Evolutionary conservation across 1,140 invertebrate genomes (phyloP), one percentile per base, ranked within the genome.

Genomic region (Lepidostoma basale): DNA sequence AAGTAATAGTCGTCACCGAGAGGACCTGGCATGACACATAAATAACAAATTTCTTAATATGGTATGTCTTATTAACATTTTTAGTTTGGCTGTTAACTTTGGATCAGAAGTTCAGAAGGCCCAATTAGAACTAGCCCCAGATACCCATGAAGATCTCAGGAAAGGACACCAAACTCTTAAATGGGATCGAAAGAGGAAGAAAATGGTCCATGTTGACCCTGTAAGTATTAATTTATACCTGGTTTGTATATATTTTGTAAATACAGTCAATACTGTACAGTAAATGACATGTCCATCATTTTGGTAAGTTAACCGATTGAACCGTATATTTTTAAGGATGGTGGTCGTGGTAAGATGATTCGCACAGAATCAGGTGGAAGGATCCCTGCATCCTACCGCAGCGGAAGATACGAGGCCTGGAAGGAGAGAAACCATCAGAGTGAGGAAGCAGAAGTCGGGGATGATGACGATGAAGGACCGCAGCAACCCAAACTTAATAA

Each of bases 331-430:
- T 47, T 70, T 25, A 58, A 66, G 74, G 62, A 75, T 62, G 73
- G 64, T 25, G 67, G 67, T 45, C 30, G 47, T 0, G 70, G 70
- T n/a, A 72, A 73, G 47, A 83, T 81, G 80, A 97, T 99, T 70
- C 90, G 89, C 70, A 98, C 97, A 2, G 97, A 99, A 81, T 96
- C 94, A 60, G 97, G 97, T 8, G 88, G 87, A 0, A 94, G 94
- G 89, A 96, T 99, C 74, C 89, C 95, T 2, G 95, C 96, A 0
- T 92, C 93, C 0, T 99, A 95, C 78, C 98, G 98, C 80, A 92
- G 92, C 49, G 90, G 96, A 69, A 84, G 91, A 68, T 99, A 98
- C 78, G 87, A 88, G 47, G 85, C 90, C 33, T 98, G 96, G 96
- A 89, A 92, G 74, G 88, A 93, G 67, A 92, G 90, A 72, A 91